Base-by-base conservation (phyloP, 2,888 invertebrate species). In the Teleogryllus oceanicus region DNA sequence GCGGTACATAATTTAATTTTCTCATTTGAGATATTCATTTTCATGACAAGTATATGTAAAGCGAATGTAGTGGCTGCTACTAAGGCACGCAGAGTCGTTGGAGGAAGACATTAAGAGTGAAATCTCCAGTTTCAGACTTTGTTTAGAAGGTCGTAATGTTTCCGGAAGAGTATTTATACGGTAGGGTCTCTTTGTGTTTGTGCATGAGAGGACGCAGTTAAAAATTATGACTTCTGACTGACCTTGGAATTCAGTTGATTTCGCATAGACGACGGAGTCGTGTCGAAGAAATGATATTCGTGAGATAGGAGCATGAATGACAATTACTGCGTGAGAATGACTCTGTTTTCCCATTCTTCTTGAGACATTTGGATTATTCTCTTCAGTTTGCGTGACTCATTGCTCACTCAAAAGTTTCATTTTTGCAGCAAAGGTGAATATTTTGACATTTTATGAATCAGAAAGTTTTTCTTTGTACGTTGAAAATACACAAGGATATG, bases 91-190 rank as follows among this genome's bases (percentile, higher is more conserved):
- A 62, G 62, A 62, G 62, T 62, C 62, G 62, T 62, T n/a, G n/a
- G 62, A 62, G 62, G n/a, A n/a, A 62, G 62, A 62, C 62, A 62
- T 62, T 62, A 62, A 62, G 37, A 62, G 62, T n/a, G 13, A 62
- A 62, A 62, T 62, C 62, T 62, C 16, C 13, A 62, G n/a, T 62
- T 62, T 62, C 62, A 62, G 62, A 62, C 62, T 62, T 62, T 62
- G 62, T 62, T 62, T 62, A 13, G 62, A 62, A 13, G 62, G 16
- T n/a, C 16, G n/a, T 62, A n/a, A n/a, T 62, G 62, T 62, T 62
- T 62, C 62, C 62, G 62, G 16, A 62, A n/a, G 13, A n/a, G 62
- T n/a, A 13, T n/a, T 13, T 62, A n/a, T n/a, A 18, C n/a, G 16
- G 16, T 13, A 5, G 62, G 62, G 62, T 62, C 62, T 18, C 62